Conservation (phyloP, 2,888 invertebrate species). For the Lochmaea capreae region DNA sequence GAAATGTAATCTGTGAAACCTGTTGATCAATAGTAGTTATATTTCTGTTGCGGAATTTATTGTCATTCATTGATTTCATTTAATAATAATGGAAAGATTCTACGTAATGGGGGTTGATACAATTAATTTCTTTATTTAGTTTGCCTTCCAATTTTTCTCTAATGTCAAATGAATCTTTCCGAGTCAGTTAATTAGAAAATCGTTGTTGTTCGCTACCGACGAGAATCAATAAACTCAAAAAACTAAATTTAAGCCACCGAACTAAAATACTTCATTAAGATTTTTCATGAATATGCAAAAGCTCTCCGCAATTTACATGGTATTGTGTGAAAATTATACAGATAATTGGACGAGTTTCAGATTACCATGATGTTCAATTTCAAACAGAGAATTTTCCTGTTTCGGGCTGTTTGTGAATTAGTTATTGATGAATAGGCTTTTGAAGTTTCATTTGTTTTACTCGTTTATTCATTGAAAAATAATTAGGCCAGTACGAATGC, state of each 20-base stretch:
- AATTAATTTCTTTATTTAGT: too few relatives aligned
- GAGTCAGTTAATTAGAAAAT: too few relatives aligned
- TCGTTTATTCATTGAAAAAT: slow-evolving; percentile 29
- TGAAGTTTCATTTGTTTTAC: slow-evolving; percentile 38
- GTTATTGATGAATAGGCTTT: slow-evolving; percentile 40
- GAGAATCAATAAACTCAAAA: background rate
- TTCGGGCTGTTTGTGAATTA: slow-evolving; percentile 41
- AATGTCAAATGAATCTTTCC: too few relatives aligned
- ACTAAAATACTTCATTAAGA: slow-evolving; percentile 39
- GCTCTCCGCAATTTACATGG: slow-evolving; percentile 46
- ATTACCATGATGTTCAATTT: slow-evolving; percentile 47
- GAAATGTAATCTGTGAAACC: too few relatives aligned
- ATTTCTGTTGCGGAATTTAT: too few relatives aligned
- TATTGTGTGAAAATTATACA: slow-evolving; percentile 52
- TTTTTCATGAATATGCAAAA: slow-evolving; percentile 53
- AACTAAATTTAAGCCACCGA: slow-evolving; percentile 18
- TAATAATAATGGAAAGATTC: too few relatives aligned
- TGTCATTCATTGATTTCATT: too few relatives aligned
- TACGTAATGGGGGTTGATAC: too few relatives aligned
- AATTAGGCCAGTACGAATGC: background rate
- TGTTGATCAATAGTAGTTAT: too few relatives aligned
- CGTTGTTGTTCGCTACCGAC: too few relatives aligned
- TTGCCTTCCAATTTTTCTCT: too few relatives aligned
- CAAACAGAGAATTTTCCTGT: slow-evolving; percentile 43
- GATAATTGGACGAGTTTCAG: slow-evolving; percentile 48